Base-by-base conservation (phyloP, 1,140 invertebrate species). In the Acyrthosiphon pisum region DNA sequence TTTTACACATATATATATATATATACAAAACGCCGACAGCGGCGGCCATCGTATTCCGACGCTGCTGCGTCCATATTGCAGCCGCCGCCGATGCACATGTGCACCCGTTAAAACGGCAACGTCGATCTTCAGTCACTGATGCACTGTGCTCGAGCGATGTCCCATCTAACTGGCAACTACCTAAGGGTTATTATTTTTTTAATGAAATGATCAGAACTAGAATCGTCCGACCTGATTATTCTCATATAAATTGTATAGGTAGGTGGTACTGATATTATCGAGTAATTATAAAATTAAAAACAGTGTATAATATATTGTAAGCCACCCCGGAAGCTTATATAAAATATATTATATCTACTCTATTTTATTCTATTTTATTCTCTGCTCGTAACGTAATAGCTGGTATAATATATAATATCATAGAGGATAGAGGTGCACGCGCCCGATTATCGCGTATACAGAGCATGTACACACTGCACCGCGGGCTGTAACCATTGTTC, bases 31-130 rank as follows among this genome's bases (percentile, higher is more conserved):
- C 83, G 26, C 41, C 41, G 23, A 4, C 11, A 30, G 41, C 41
- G 83, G 23, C 83, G 41, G 83, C 83, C 83, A 86, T 46, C 41
- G 83, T 86, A 26, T 30, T 44, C 26, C 23, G 14, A 68, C 6
- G n/a, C 20, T 35, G 68, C n/a, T 8, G 35, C 83, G 83, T 84
- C 83, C 83, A 86, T 86, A 86, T 86, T 86, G 83, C 83, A 11
- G 37, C 20, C 35, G 83, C 56, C 26, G 11, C 60, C 60, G 76
- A 22, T 81, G 35, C 76, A 81, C 35, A 81, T 81, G 76, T 11
- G 35, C 41, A 26, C 26, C 9, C 41, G 41, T 30, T 44, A 18
- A 86, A 46, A 86, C 83, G 26, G 83, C 83, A 84, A 86, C 83
- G 41, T 46, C 26, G 41, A 84, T 84, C 81, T 26, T 23, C 20